These are phyloP conservation scores for Pangasius larnaudii DNA, from an alignment of 2,797 vertebrate species.

Conservation along the genomic window DNA sequence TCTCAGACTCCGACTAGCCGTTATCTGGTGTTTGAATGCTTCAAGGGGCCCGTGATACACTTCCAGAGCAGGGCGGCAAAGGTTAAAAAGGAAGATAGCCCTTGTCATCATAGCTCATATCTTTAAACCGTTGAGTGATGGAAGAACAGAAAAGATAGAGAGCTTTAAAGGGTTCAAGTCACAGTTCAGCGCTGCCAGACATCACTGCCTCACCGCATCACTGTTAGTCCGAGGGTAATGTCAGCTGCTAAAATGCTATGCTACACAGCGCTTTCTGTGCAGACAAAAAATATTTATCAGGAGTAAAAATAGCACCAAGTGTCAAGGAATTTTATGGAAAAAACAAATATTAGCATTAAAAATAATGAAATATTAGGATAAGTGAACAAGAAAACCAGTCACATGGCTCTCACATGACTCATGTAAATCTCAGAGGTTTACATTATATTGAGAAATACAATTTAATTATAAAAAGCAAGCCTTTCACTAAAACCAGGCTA, in stretches of 20 bases:
- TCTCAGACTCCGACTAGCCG: slow-evolving; percentile 59
- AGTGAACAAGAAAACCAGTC: background rate
- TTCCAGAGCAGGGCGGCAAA: slow-evolving; percentile 69
- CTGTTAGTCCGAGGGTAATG: background rate
- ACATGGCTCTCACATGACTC: background rate
- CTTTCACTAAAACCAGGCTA: background rate
- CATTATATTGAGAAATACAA: background rate
- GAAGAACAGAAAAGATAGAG: slow-evolving; percentile 71
- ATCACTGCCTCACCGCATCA: slow-evolving; percentile 1
- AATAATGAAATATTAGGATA: background rate
- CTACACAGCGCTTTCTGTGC: background rate
- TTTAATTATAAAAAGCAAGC: background rate
- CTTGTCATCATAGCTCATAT: slow-evolving; percentile 72
- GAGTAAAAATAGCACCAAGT: background rate
- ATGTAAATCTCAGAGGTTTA: background rate
- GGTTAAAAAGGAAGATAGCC: slow-evolving; percentile 81
- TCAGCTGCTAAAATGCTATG: background rate
- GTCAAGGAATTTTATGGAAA: background rate
- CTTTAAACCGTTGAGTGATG: slow-evolving; percentile 81
- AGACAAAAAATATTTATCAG: background rate
- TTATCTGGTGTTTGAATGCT: slow-evolving; percentile 69
- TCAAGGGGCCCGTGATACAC: slow-evolving; percentile 72
- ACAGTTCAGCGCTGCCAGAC: slow-evolving; percentile 76
- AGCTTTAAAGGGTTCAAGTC: slow-evolving; percentile 67
- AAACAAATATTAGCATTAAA: background rate